Base-by-base conservation (phyloP, 1,140 invertebrate genomes). In the Apis cerana region DNA sequence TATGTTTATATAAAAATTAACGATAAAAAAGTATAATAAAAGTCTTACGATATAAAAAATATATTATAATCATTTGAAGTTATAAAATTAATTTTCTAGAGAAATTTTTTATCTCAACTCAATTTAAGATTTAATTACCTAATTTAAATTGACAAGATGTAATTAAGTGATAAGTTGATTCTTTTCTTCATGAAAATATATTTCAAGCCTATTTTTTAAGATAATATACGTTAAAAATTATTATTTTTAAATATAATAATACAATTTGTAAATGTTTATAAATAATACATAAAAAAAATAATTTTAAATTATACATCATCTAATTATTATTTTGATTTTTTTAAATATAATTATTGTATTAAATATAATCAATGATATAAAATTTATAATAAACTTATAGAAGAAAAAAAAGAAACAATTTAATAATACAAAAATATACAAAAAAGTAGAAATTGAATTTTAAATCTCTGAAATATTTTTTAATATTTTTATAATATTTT, bases 101-200 rank as follows among this genome's bases (percentile, higher is more conserved):
- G 13, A 21, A 27, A 43, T 58, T 72, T 27, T 13, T 58, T 72
- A 58, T 59, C 33, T 43, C 43, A 59, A 74, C 12, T 74, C 27
- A 74, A 58, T 74, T 58, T 27, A 58, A 58, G 27, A 43, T 33
- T 74, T 74, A 58, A 74, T 59, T 58, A 43, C 33, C 5, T 43
- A 58, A 10, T 58, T 58, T 58, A 58, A 56, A 56, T 27, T 72
- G 12, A 11, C 11, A 15, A 74, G 71, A 74, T 58, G 15, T 58
- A 58, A 74, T 74, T 59, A 74, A 74, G 19, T 19, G 71, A 58
- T 74, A 74, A 58, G 8, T n/a, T 3, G 10, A 19, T 21, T 74
- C 71, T 58, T 74, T 74, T 58, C 56, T 58, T 59, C 43, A 10
- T n/a, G 27, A 58, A 58, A n/a, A 12, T 2, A 15, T n/a, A 12